Percentiles rank a stretch among this genome's conserved stretches.
These are phyloP conservation scores for Lamproptera curius DNA, from an alignment of 2,888 invertebrate genomes.

Conservation along the genomic window DNA sequence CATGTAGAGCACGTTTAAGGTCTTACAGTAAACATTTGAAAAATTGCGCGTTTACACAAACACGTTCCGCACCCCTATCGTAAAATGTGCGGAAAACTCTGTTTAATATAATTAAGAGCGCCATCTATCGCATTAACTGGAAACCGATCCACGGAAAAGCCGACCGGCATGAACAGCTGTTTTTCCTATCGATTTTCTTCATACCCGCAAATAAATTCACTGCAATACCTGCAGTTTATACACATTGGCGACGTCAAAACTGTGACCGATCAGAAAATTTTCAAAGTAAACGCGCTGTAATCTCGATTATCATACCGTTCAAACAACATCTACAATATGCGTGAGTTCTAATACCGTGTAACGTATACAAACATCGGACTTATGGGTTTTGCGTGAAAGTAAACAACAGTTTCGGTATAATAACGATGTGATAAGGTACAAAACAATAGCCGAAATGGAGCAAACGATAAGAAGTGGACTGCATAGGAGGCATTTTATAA, in stretches of 20 bases:
- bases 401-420: neutral
- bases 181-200: slow-evolving; percentile 56
- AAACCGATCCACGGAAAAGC: slow-evolving; percentile 13
- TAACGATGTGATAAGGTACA: neutral
- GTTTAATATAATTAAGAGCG: no score
- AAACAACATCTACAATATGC: no score
- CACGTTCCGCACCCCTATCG: no score
- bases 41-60: no score
- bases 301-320: no score
- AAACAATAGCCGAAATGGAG: slow-evolving; percentile 39
- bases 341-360: no score
- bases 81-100: no score
- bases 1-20: no score
- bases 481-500: slow-evolving; percentile 58
- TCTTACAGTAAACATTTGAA: no score
- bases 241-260: slow-evolving; percentile 31
- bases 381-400: slow-evolving; percentile 2
- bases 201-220: slow-evolving; percentile 53
- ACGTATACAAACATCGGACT: neutral
- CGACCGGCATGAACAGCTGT: slow-evolving; percentile 51
- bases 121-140: slow-evolving; percentile 36
- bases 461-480: slow-evolving; percentile 44
- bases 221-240: slow-evolving; percentile 43
- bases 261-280: slow-evolving; percentile 9
- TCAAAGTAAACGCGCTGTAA: neutral